Evolutionary conservation across 2,113 vertebrate species (phyloP), one percentile per base, ranked within the genome.

Genomic region (Ariopsis seemanni): DNA sequence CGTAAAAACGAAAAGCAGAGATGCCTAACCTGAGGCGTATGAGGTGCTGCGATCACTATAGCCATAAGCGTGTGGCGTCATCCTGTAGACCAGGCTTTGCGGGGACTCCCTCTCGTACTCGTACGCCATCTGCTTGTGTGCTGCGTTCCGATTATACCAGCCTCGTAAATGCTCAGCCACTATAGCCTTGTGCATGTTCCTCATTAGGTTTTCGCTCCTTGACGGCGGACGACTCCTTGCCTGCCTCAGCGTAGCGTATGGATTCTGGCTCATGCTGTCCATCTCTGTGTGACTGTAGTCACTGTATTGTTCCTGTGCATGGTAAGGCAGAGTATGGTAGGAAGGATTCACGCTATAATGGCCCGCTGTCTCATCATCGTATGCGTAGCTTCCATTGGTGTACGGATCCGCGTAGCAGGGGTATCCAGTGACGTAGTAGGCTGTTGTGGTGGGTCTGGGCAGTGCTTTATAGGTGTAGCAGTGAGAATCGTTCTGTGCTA

Each of bases 131-230:
- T 95, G 98, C 88, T 95, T 98, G 25, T 96, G 95, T 25, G 93
- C 90, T 0, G 97, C 93, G 90, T 97, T 97, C 53, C 98, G 96
- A 17, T 98, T 96, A 95, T 99, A 99, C 98, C 98, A 99, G 90
- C 97, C 98, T 20, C 96, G 96, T 84, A 99, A 92, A 88, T 99
- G 98, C 91, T 99, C 97, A 0, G 96, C 96, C 63, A 99, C 98
- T 92, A 98, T 90, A 72, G 97, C 97, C 92, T 96, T 99, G 89
- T 98, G 96, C 92, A 97, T 94, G 94, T 95, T 97, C 95, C 95
- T 97, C 91, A 93, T 93, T 72, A 95, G 93, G 42, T 96, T 96
- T 91, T 98, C 97, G 27, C 89, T 93, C 0, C 95, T 93, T 84
- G 95, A 97, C 3, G 92, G 94, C 0, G 92, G 93, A 0, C 96